A percentile compares a stretch with the other conserved stretches of the same genome.
Evolutionary conservation across 2,797 vertebrate genomes (phyloP).

Genomic region (Pipistrellus kuhlii): DNA sequence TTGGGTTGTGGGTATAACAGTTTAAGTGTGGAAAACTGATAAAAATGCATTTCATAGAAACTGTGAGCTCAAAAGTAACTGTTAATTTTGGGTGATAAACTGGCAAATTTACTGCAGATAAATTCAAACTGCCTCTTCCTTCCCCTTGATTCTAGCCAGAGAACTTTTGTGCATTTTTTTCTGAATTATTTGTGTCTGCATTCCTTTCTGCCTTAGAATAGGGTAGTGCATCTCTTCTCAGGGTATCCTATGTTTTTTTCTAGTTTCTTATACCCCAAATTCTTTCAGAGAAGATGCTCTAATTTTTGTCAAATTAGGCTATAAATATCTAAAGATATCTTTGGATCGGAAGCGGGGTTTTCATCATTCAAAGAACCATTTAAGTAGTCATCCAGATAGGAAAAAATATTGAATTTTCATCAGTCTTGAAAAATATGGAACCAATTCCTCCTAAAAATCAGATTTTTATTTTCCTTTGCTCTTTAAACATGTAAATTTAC

Average conservation of each 20-base stretch:
- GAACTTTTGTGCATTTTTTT: background rate
- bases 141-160: background rate
- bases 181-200: background rate
- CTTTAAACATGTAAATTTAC: slow-evolving; percentile 18
- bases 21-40: background rate
- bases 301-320: background rate
- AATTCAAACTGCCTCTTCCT: slow-evolving; percentile 25
- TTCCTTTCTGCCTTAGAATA: background rate
- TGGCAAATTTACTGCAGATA: slow-evolving; percentile 8
- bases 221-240: background rate
- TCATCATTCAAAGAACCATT: background rate
- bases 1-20: background rate
- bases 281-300: background rate
- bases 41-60: slow-evolving; percentile 26
- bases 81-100: slow-evolving; percentile 19
- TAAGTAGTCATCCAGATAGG: background rate
- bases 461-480: slow-evolving; percentile 32
- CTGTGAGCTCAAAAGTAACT: background rate
- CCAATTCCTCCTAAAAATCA: background rate
- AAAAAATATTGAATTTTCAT: background rate
- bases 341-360: background rate
- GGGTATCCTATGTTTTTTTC: background rate
- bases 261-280: background rate
- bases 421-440: background rate
- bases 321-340: background rate